Evolutionary conservation across 2,797 vertebrate species (phyloP), one percentile per base, ranked within the genome.

Genomic region (Chanos chanos): DNA sequence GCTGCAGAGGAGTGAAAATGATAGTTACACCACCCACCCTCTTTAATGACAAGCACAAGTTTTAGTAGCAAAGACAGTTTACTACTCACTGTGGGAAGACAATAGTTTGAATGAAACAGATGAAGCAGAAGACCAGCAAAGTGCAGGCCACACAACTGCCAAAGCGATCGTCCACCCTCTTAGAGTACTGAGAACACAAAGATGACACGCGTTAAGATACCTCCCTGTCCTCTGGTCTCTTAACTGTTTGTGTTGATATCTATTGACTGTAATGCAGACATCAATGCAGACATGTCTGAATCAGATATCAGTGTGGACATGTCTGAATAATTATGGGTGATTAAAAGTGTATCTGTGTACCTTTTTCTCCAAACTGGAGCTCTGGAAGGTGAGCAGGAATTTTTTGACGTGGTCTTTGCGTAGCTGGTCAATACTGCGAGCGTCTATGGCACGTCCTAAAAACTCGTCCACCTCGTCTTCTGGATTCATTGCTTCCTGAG

Each of bases 381-480:
- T 93, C 86, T 96, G 94, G 80, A 98, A 98, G 61, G 94, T 98
- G 74, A 98, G 95, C 61, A 97, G 85, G 81, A 98, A 96, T 72
- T 93, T 95, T 77, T 94, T 96, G 74, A 98, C 95, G 0, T 98
- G 94, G 78, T 98, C 95, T 81, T 94, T 95, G 64, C 96, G 90
- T 61, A 98, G 89, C 82, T 96, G 95, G 79, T 98, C 93, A 0
- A 98, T 98, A 87, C 95, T 97, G 52, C 95, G 93, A 0, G 95
- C 95, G 0, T 98, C 95, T 0, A 98, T 98, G 77, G 96, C 95
- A 0, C 96, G 91, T 54, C 92, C 92, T 45, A 97, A 87, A 78
- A 98, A 98, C 77, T 98, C 96, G 0, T 98, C 94, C 28, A 97
- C 95, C 80, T 98, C 96, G 0, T 97, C 95, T 81, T 98, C 95